Evolutionary conservation across 2,888 invertebrate genomes (phyloP).

Genomic region (Epicampocera succincta): DNA sequence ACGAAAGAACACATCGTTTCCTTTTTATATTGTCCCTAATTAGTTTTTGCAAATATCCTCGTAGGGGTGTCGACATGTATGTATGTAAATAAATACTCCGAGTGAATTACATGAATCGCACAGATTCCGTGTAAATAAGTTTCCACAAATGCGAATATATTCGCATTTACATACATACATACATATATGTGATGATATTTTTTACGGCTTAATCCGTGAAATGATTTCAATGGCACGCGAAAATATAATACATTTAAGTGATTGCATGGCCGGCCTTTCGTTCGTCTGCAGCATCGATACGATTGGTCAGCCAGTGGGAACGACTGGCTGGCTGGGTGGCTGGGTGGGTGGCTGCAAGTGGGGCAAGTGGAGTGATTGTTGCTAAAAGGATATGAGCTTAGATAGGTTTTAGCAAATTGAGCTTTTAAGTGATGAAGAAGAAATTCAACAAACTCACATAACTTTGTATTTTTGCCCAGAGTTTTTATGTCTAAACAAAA

Average conservation of each 20-base stretch:
- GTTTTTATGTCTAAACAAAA: not conserved
- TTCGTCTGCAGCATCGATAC: conserved; percentile 32
- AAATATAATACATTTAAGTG: conserved; percentile 74
- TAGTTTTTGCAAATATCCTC: not conserved
- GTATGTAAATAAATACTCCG: conserved; percentile 44
- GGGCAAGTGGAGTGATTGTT: conserved; percentile 4
- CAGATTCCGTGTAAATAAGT: conserved; percentile 12
- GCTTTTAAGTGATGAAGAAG: conserved; percentile 18
- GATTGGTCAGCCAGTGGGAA: conserved; percentile 47
- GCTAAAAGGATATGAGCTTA: conserved; percentile 24
- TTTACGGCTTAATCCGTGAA: conserved; percentile 77
- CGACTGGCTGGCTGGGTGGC: conserved; percentile 7
- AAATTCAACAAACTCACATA: not conserved
- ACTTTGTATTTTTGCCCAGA: not conserved
- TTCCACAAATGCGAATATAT: not conserved
- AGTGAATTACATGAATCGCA: conserved; percentile 16
- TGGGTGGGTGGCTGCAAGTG: conserved; percentile 2
- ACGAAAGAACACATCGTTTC: too few relatives aligned
- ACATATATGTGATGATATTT: not conserved
- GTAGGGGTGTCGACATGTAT: conserved; percentile 22
- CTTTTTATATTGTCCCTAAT: too few relatives aligned
- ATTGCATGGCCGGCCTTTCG: conserved; percentile 44
- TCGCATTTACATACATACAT: too few relatives aligned
- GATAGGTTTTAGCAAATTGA: conserved; percentile 28
- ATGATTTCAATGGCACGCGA: conserved; percentile 81